Evolutionary conservation across 2,113 vertebrate species (phyloP).

Genomic region (Balaeniceps rex): DNA sequence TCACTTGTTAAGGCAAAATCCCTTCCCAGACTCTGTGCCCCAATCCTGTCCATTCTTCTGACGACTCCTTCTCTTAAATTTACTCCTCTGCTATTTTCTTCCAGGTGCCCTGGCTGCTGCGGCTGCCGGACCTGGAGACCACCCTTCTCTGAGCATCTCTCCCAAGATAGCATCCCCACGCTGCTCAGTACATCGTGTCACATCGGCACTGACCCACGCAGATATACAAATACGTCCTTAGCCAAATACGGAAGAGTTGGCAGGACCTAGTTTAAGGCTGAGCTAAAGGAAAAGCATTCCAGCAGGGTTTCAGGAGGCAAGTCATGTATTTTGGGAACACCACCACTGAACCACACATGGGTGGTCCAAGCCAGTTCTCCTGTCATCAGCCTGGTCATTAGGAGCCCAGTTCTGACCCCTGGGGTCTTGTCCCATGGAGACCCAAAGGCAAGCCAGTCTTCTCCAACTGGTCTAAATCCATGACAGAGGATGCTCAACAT

Average conservation of each 20-base stretch:
- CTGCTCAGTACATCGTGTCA: accelerated
- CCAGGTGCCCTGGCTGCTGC: neutral
- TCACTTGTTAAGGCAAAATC: neutral
- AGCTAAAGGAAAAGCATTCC: neutral
- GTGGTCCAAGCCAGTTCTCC: neutral
- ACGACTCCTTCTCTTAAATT: neutral
- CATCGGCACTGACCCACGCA: neutral
- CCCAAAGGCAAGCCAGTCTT: neutral
- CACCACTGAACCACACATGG: neutral
- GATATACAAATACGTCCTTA: neutral
- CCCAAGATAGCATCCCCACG: neutral
- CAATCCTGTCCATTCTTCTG: neutral
- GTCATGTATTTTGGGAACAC: neutral
- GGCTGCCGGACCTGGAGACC: neutral
- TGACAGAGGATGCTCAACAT: neutral
- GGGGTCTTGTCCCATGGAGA: neutral
- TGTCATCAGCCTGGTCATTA: neutral
- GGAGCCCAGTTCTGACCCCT: neutral
- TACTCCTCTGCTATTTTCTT: neutral
- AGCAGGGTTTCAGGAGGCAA: neutral
- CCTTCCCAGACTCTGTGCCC: neutral
- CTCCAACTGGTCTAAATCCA: neutral
- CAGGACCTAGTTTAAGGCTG: neutral
- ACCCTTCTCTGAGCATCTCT: neutral
- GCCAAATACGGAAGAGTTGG: neutral